Base-by-base conservation (phyloP, 2,888 invertebrate species). In the Agrotis exclamationis region DNA sequence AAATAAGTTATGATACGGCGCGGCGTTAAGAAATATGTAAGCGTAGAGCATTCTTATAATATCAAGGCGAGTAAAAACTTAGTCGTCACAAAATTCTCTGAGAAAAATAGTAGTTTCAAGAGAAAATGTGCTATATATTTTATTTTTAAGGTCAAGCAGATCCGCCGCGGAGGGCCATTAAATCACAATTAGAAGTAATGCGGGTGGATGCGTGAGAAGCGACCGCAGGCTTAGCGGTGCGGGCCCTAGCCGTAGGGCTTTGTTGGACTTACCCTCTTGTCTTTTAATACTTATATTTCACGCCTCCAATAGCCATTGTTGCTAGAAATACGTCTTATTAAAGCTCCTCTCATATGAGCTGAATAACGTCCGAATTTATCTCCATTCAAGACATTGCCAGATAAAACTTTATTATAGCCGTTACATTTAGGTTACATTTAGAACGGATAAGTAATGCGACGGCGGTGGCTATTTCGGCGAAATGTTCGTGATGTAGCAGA, bases 151-250 rank as follows among this genome's bases (percentile, higher is more conserved):
- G 93, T 91, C 91, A 92, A 94, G 91, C 87, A 92, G 91, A 92
- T 92, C 92, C 91, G 87, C 87, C 88, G 91, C 90, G 90, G 87
- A 90, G 88, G 88, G 91, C 94, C 95, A 95, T 95, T 95, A 95
- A 95, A 95, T 95, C 95, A 94, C 95, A 95, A 95, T 95, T 95
- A 95, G 94, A 91, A 89, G 92, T 95, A 95, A 95, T 95, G 94
- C 95, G 95, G 94, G 94, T 88, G 82, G 90, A 93, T 94, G 95
- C 94, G 95, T 94, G 95, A 91, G 90, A 91, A 91, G 89, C 89
- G 89, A 88, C 89, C 86, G 84, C 83, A 87, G 91, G 94, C 95
- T 94, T 91, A 93, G 87, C 85, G 86, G 77, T 85, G 84, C 87
- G 86, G 83, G 87, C 89, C 91, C 89, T 87, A 86, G 87, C 91